These are phyloP conservation scores for Thalassarche chlororhynchos DNA, from an alignment of 2,113 vertebrate species.

Conservation along the genomic window DNA sequence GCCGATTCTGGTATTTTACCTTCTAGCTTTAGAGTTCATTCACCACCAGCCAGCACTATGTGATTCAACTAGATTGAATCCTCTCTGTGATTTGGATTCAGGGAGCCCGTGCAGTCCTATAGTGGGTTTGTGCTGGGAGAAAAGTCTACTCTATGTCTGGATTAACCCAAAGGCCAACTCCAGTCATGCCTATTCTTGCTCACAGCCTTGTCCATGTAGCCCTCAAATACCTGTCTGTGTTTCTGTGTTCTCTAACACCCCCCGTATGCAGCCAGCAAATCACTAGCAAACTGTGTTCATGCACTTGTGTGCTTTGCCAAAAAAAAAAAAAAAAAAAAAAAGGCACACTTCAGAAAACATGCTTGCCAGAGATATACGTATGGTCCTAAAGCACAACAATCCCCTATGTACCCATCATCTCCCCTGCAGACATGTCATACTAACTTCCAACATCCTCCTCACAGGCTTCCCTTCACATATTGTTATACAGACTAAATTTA, in stretches of 20 bases:
- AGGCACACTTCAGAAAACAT: neutral
- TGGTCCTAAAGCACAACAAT: neutral
- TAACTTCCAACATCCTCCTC: neutral
- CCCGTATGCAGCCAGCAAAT: neutral
- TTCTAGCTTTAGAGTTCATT: neutral
- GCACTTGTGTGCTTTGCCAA: neutral
- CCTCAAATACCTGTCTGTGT: neutral
- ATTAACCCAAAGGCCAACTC: neutral
- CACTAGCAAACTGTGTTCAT: neutral
- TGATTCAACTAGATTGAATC: neutral
- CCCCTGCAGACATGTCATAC: neutral
- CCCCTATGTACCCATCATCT: neutral
- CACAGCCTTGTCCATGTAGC: neutral
- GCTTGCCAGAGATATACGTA: neutral
- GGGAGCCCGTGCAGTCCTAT: neutral
- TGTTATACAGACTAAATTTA: neutral
- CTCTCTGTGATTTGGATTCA: neutral
- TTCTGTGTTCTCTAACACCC: neutral
- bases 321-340: neutral
- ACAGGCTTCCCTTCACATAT: neutral
- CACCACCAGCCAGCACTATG: neutral
- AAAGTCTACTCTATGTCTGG: neutral
- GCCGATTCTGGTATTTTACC: neutral
- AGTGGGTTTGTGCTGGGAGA: neutral
- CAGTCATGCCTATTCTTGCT: neutral